Percentiles rank a stretch among this genome's conserved stretches.
Evolutionary conservation across 1,140 invertebrate genomes (phyloP).

Genomic region (Drosophila truncata): DNA sequence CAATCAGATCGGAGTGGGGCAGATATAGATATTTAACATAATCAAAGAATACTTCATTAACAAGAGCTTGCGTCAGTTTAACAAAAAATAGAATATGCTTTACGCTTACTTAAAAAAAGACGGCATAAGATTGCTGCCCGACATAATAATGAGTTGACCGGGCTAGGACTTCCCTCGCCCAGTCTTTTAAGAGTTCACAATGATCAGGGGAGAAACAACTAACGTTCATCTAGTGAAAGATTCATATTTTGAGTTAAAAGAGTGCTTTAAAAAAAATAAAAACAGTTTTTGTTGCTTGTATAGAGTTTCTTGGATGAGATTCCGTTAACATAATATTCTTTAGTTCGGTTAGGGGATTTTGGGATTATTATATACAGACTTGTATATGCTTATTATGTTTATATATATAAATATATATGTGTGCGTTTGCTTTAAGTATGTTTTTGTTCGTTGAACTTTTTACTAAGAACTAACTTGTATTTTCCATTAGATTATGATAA

Average conservation of each 20-base stretch:
- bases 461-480: conserved; percentile 44
- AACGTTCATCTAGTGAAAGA: conserved; percentile 56
- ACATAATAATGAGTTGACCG: conserved; percentile 46
- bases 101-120: conserved; percentile 21
- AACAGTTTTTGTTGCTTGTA: conserved; percentile 22
- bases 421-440: conserved; percentile 53
- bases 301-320: conserved; percentile 70
- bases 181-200: conserved; percentile 3
- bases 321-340: conserved; percentile 63
- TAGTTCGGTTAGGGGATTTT: conserved; percentile 19
- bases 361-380: conserved; percentile 52
- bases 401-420: conserved; percentile 17
- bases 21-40: conserved; percentile 44
- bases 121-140: conserved; percentile 10
- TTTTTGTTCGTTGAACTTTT: conserved; percentile 66
- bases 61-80: conserved; percentile 73
- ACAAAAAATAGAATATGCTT: conserved; percentile 59
- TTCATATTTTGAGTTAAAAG: conserved; percentile 53
- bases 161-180: neutral
- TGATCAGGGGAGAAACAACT: conserved; percentile 39
- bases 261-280: conserved; percentile 45
- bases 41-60: conserved; percentile 79
- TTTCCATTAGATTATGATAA: conserved; percentile 44
- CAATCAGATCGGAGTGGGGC: conserved; percentile 24
- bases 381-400: conserved; percentile 51